These are phyloP conservation scores for Cheilosia pagana DNA, from an alignment of 2,888 invertebrate species.

Conservation along the genomic window DNA sequence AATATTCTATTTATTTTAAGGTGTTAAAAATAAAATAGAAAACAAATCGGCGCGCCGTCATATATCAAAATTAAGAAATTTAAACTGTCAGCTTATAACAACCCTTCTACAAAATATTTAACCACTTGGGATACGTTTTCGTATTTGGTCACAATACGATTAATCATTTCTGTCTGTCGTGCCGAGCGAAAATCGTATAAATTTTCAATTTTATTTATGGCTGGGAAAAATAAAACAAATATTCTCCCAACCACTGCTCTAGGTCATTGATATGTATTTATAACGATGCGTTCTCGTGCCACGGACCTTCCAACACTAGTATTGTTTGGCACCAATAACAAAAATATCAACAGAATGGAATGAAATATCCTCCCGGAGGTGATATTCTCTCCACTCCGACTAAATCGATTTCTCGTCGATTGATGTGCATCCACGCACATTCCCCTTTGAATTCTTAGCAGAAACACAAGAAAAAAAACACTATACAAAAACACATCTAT, in stretches of 20 bases:
- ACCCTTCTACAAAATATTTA: not conserved
- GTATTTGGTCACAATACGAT: slow-evolving; percentile 27
- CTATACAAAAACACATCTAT: slow-evolving; percentile 23
- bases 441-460: slow-evolving; percentile 17
- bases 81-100: not conserved
- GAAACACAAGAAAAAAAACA: not conserved
- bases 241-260: slow-evolving; percentile 3
- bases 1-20: not conserved
- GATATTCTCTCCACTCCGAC: slow-evolving; percentile 31
- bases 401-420: slow-evolving; percentile 55
- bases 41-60: not conserved
- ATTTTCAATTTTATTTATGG: slow-evolving; percentile 49
- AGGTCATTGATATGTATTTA: slow-evolving; percentile 45
- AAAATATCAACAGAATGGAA: slow-evolving; percentile 33
- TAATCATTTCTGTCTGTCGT: slow-evolving; percentile 38
- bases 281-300: slow-evolving; percentile 24
- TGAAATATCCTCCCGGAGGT: slow-evolving; percentile 42
- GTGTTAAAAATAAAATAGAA: not conserved
- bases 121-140: not conserved
- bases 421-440: slow-evolving; percentile 39
- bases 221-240: slow-evolving; percentile 10
- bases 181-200: slow-evolving; percentile 15
- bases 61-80: slow-evolving; percentile 10
- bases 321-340: not conserved
- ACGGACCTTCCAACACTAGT: not conserved